These are phyloP conservation scores for Sesamia nonagrioides DNA, from an alignment of 1,140 invertebrate genomes.

Conservation along the genomic window DNA sequence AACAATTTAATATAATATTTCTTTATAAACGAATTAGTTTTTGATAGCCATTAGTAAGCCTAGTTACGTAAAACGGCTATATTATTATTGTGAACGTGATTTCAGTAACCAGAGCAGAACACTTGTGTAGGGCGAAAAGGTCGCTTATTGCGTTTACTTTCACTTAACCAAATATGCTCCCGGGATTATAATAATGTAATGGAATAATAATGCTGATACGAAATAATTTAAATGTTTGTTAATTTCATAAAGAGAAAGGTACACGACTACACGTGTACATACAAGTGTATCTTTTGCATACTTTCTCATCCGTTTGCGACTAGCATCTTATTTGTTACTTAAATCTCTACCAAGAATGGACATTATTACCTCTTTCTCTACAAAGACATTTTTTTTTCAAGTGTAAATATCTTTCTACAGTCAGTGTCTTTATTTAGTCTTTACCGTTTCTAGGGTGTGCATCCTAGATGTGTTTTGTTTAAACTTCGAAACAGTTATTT, in stretches of 20 bases:
- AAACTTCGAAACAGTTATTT: too few relatives aligned
- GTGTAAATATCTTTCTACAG: too few relatives aligned
- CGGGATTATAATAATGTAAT: background rate
- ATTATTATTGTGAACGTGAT: conserved; percentile 13
- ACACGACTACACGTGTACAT: background rate
- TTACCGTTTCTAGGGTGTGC: too few relatives aligned
- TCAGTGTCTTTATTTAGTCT: too few relatives aligned
- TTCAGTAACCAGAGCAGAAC: conserved; percentile 22
- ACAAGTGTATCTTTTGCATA: too few relatives aligned
- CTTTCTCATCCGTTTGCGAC: too few relatives aligned
- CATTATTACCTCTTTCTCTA: too few relatives aligned
- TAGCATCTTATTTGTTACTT: too few relatives aligned
- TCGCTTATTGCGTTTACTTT: conserved; percentile 10
- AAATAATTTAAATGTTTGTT: background rate
- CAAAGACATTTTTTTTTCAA: too few relatives aligned
- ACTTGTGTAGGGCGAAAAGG: conserved; percentile 29
- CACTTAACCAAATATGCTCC: conserved; percentile 17
- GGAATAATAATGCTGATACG: background rate
- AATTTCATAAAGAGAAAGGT: background rate
- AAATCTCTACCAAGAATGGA: too few relatives aligned
- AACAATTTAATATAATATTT: background rate
- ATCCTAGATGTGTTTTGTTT: too few relatives aligned
- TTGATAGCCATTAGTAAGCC: background rate
- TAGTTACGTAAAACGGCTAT: background rate
- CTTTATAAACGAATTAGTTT: background rate